A percentile compares a stretch with the other conserved stretches of the same genome.
phyloP scores from a whole-genome alignment of 2,888 invertebrate genomes.

The Phengaris arion region DNA sequence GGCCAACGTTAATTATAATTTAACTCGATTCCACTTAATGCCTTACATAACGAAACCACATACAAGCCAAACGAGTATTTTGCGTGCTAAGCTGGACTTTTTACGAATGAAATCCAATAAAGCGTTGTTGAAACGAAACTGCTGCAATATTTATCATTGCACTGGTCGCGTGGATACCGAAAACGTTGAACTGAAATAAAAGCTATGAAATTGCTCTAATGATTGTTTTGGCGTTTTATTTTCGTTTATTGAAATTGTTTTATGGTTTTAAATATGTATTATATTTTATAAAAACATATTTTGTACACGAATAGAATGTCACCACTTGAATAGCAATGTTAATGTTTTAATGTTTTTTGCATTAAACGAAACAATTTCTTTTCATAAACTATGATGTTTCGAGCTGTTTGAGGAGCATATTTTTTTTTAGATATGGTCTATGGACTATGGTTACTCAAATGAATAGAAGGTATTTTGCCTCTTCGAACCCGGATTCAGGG shows the following conservation, averaged over 20 bases:
- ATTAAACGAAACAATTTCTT: neutral
- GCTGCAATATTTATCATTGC: slow-evolving; percentile 27
- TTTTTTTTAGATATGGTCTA: too few relatives aligned
- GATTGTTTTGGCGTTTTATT: slow-evolving; percentile 20
- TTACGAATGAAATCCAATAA: slow-evolving; percentile 26
- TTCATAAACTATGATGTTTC: neutral
- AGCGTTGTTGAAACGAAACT: slow-evolving; percentile 18
- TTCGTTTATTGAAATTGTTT: slow-evolving; percentile 11
- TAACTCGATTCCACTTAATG: slow-evolving; percentile 5
- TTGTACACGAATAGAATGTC: too few relatives aligned
- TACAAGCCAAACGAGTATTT: slow-evolving; percentile 23
- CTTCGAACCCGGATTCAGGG: too few relatives aligned
- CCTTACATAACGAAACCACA: slow-evolving; percentile 19
- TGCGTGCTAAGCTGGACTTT: slow-evolving; percentile 23
- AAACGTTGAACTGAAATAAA: slow-evolving; percentile 20
- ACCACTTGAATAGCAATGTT: neutral
- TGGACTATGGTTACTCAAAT: too few relatives aligned
- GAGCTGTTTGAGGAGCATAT: neutral
- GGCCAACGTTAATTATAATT: slow-evolving; percentile 13
- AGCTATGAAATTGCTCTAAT: slow-evolving; percentile 17
- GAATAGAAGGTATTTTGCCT: too few relatives aligned
- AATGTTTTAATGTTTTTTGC: neutral
- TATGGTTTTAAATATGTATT: neutral
- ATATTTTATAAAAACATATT: neutral
- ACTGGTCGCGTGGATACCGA: slow-evolving; percentile 14